Evolutionary conservation across 2,113 vertebrate species (phyloP), one percentile per base, ranked within the genome.

Genomic region (Brachypodius melanocephalos): DNA sequence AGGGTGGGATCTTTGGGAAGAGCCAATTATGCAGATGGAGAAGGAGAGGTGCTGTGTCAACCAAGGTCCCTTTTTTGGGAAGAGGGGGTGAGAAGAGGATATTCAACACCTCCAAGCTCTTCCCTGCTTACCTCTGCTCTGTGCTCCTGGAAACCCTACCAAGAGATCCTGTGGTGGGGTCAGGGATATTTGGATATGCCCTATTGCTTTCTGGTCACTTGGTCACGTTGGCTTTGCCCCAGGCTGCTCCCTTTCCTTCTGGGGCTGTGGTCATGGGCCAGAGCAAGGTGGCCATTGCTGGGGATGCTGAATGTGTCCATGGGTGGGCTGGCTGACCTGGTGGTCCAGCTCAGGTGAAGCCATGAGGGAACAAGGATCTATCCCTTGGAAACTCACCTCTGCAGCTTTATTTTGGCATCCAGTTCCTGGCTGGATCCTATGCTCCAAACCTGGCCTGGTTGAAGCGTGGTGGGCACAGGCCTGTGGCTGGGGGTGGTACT

Each of bases 401-500:
- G 46, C 12, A 7, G 20, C 54, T 73, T 76, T 21, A n/a, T n/a
- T 91, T 84, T 77, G 38, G 6, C 1, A 0, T 5, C 43, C 25
- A 13, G 8, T 31, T 42, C 28, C 28, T 21, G 7, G 28, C 43
- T 3, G 7, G 13, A 85, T 21, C 28, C 48, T 24, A 12, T 0
- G 2, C 49, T 90, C 59, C 38, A 31, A 28, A 89, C 57, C 14
- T 31, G 40, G 17, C 40, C 65, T 81, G 59, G 73, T 52, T 52
- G 29, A 61, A 67, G 49, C 0, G 0, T 57, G n/a, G 25, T 2
- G 3, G 40, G 68, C 36, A 12, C 1, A 1, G 21, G 32, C 25
- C 40, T 54, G 19, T 61, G 73, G 48, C 61, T 0, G 12, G 63
- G 45, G 57, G 28, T 91, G 84, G n/a, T 69, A 20, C 38, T 49